Evolutionary conservation across 2,888 invertebrate species (phyloP), one percentile per base, ranked within the genome.

Genomic region (Diadegma fenestrale): DNA sequence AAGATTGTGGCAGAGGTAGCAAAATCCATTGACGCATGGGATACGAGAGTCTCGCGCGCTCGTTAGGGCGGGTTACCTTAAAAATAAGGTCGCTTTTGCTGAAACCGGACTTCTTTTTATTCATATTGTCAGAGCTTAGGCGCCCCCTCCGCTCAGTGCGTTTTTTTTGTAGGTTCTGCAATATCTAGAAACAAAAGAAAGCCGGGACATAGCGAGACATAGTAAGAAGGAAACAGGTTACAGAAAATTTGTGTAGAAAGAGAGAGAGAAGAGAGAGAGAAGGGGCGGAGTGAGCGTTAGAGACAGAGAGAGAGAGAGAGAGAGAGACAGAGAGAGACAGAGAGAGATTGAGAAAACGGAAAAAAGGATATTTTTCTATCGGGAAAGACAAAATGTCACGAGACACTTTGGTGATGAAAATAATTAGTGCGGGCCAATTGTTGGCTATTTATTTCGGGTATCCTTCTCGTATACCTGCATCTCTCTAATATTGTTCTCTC

Each of bases 141-240:
- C 98, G 97, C 96, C 98, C 98, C 96, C 98, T 97, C 96, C 98
- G 97, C 97, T 98, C 98, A 96, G 98, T 98, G 97, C 98, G 97
- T 97, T 98, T 98, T 98, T 98, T 98, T 97, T 98, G 98, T 96
- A 98, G 98, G 97, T 98, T 98, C 98, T 98, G 98, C 97, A 98
- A 98, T 97, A 98, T 98, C 98, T 98, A 98, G 97, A 98, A 97
- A 97, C 95, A 96, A 97, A 96, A 96, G 96, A 96, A 96, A 97
- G 94, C 93, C 93, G 94, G 94, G 94, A 93, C 94, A 93, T 94
- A 97, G 96, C 96, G 96, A 96, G 96, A 96, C 96, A 96, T 96
- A 96, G 96, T 96, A 96, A 92, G 93, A 92, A 90, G 92, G 91
- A 91, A 93, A 91, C 91, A 92, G 92, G 92, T 92, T 91, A 92